Base-by-base conservation (phyloP, 2,113 vertebrate genomes). In the Xyrauchen texanus region DNA sequence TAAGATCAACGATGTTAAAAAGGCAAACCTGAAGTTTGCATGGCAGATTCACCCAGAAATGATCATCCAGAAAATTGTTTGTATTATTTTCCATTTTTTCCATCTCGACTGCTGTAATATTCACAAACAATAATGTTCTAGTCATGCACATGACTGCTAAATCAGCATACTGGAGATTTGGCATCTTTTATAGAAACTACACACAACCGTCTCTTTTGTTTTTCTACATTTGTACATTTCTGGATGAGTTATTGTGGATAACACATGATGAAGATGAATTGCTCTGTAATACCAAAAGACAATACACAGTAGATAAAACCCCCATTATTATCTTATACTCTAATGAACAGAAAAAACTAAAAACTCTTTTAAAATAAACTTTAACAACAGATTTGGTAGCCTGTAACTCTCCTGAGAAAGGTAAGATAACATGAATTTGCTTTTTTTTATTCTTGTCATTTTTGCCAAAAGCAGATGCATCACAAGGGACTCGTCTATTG, bases 1-100 rank as follows among this genome's bases (percentile, higher is more conserved):
- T 81, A 92, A 92, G 93, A 91, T 91, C 78, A 92, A 92, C 87
- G 88, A 92, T 90, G 72, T 74, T 63, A 42, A 74, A 72, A 63
- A 74, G 72, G 72, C 72, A 74, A 74, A 74, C 71, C 15, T 9
- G 21, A 49, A 51, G 58, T 74, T 51, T 46, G 46, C 72, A 74
- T 63, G 72, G 72, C 69, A 74, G 16, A 63, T 63, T 63, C 45
- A 63, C 58, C 58, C 60, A 71, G 55, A 45, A 57, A 55, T n/a
- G 7, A 57, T n/a, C 52, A 42, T 57, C 52, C 8, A 7, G 16
- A 57, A 52, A 34, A 21, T 42, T 70, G 8, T 70, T 13, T 11
- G 4, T 47, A 46, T 47, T 12, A 46, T 51, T 47, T 11, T 68
- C 49, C 53, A 15, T 7, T 57, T 4, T 10, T 34, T 34, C 21